Evolutionary conservation across 2,113 vertebrate genomes (phyloP).

Genomic region (Pseudorhombus dupliciocellatus): DNA sequence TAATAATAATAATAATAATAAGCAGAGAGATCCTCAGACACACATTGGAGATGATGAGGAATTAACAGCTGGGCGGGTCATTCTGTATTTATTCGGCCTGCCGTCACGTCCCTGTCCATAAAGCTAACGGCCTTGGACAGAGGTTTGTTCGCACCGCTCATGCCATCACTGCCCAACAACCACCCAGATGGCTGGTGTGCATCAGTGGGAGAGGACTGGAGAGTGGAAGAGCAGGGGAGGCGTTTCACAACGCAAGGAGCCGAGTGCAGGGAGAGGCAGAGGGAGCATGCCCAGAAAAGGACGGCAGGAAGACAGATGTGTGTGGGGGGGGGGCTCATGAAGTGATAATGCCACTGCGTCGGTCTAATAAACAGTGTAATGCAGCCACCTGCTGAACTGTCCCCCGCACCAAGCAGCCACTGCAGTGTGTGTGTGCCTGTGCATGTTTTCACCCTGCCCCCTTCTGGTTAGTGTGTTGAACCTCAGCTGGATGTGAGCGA

Average conservation of each 20-base stretch:
- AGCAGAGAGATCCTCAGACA: background rate
- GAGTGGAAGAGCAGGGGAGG: slow-evolving; percentile 58
- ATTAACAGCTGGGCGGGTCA: background rate
- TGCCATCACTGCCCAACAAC: slow-evolving; percentile 46
- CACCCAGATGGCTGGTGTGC: slow-evolving; percentile 62
- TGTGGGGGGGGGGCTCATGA: slow-evolving; percentile 36
- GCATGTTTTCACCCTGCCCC: slow-evolving; percentile 66
- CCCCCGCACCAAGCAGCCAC: slow-evolving; percentile 49
- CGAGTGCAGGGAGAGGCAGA: slow-evolving; percentile 41
- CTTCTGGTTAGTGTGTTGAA: slow-evolving; percentile 68
- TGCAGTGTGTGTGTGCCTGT: slow-evolving; percentile 47
- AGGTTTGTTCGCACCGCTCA: slow-evolving; percentile 33
- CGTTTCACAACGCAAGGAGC: slow-evolving; percentile 56
- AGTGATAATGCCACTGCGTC: slow-evolving; percentile 67
- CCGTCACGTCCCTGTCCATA: slow-evolving; percentile 1
- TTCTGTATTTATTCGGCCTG: slow-evolving; percentile 1
- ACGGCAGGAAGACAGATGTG: slow-evolving; percentile 50
- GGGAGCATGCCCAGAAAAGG: slow-evolving; percentile 43
- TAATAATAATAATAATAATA: no score
- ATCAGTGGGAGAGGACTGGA: slow-evolving; percentile 56
- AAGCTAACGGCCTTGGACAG: slow-evolving; percentile 29
- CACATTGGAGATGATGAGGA: background rate
- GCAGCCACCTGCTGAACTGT: slow-evolving; percentile 74
- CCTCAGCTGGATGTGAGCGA: slow-evolving; percentile 52
- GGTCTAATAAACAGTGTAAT: slow-evolving; percentile 70